Evolutionary conservation across 2,888 invertebrate genomes (phyloP).

Genomic region (Lasioglossum morio): DNA sequence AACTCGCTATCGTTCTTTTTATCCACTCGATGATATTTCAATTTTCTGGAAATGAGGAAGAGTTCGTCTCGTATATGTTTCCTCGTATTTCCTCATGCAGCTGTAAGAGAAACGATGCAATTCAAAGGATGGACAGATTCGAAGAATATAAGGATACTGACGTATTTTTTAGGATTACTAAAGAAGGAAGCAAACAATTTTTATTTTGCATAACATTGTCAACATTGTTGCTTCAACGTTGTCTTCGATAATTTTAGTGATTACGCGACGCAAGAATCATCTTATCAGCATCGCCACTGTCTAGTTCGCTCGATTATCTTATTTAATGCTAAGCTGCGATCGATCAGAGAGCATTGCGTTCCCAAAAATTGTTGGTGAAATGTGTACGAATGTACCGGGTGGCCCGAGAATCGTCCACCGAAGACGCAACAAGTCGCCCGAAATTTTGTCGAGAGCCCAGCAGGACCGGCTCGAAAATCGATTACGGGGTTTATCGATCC

Average conservation of each 20-base stretch:
- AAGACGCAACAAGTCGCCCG: conserved; percentile 30
- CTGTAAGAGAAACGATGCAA: too few relatives aligned
- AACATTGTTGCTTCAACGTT: neutral
- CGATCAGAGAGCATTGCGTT: neutral
- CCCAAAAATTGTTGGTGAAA: neutral
- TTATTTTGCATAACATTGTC: neutral
- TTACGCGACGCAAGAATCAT: neutral
- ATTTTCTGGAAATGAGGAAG: too few relatives aligned
- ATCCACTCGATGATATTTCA: too few relatives aligned
- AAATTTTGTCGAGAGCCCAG: neutral
- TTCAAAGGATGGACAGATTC: too few relatives aligned
- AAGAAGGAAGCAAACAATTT: too few relatives aligned
- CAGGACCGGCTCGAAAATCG: conserved; percentile 48
- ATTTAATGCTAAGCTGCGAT: neutral
- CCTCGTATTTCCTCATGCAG: too few relatives aligned
- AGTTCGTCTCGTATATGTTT: neutral
- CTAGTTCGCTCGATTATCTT: neutral
- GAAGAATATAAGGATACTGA: too few relatives aligned
- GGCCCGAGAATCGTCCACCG: neutral
- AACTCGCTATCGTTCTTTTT: too few relatives aligned
- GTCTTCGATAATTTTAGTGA: neutral
- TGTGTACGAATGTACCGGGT: neutral
- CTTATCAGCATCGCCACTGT: neutral
- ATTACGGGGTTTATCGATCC: conserved; percentile 56
- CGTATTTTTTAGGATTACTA: too few relatives aligned